Conservation (phyloP, 2,797 vertebrate genomes). For the Tenualosa ilisha region DNA sequence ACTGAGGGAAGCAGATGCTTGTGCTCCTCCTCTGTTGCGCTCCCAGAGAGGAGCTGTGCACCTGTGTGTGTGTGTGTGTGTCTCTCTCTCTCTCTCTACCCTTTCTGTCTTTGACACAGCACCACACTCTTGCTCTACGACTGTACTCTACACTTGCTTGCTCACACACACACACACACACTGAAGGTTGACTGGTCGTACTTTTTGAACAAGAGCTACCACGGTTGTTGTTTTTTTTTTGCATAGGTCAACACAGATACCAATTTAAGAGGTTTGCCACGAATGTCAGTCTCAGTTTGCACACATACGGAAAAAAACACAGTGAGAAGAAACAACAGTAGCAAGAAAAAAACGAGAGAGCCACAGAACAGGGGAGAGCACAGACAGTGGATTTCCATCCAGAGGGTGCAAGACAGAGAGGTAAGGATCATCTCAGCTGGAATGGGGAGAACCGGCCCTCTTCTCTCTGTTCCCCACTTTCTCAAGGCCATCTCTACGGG, state of each 20-base stretch:
- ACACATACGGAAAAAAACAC: constrained; percentile 46
- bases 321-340: constrained; percentile 42
- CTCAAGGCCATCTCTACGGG: neutral
- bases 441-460: neutral
- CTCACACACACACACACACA: constrained; percentile 36
- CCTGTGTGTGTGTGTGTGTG: neutral
- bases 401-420: neutral
- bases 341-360: neutral
- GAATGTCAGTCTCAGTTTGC: constrained; percentile 48
- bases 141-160: neutral
- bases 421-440: constrained; percentile 1
- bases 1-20: neutral
- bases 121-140: constrained; percentile 19
- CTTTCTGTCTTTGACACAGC: neutral
- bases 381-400: neutral
- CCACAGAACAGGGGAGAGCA: neutral
- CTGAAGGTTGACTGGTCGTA: constrained; percentile 40
- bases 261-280: constrained; percentile 41
- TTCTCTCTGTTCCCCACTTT: neutral
- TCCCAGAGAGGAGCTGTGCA: neutral
- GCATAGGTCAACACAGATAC: constrained; percentile 65
- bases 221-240: constrained; percentile 57
- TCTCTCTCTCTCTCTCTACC: neutral
- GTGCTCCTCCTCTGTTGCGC: neutral
- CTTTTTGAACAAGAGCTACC: constrained; percentile 53